phyloP scores from a whole-genome alignment of 2,888 invertebrate species.

The Halictus ligatus region DNA sequence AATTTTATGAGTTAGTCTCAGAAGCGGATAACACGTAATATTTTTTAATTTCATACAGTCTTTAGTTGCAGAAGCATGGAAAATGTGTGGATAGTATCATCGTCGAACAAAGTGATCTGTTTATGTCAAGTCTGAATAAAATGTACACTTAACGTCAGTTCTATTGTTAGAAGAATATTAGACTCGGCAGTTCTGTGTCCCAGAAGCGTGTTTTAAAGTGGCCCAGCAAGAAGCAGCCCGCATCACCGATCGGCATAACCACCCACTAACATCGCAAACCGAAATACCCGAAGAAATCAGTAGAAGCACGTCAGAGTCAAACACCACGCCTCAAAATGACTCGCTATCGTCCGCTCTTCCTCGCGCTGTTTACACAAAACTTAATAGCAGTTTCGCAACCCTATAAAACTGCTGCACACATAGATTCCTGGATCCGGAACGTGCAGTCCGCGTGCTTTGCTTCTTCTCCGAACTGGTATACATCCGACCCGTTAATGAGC shows the following conservation, averaged over 20 bases:
- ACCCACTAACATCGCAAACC: not conserved
- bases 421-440: conserved; percentile 15
- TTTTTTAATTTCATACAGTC: not conserved
- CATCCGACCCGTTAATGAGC: conserved; percentile 32
- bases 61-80: too few species aligned
- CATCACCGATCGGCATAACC: not conserved
- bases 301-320: not conserved
- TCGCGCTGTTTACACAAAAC: not conserved
- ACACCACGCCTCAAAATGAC: too few species aligned
- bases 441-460: not conserved
- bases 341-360: not conserved
- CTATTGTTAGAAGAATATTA: too few species aligned
- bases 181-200: not conserved
- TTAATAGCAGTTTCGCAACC: conserved; percentile 27
- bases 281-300: not conserved
- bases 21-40: too few species aligned
- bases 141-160: not conserved
- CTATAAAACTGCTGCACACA: conserved; percentile 33
- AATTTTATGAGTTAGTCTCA: not conserved
- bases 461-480: not conserved
- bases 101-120: not conserved
- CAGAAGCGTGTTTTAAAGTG: not conserved
- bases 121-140: not conserved
- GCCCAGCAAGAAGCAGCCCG: not conserved
- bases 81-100: too few species aligned